Evolutionary conservation across 2,888 invertebrate species (phyloP).

Genomic region (Dione juno): DNA sequence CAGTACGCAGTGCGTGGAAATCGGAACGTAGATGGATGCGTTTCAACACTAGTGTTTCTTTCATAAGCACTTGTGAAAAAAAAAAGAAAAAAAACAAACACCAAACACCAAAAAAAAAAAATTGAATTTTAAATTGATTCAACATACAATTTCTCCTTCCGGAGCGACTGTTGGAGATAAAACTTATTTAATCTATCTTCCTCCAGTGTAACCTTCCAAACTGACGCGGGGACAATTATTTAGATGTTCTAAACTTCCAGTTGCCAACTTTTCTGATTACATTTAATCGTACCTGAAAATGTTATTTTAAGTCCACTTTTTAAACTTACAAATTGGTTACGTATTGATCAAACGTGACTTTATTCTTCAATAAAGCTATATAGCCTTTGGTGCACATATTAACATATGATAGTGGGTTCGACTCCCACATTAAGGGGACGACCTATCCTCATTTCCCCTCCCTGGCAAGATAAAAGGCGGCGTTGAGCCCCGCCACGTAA

Average conservation of each 20-base stretch:
- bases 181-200: constrained; percentile 49
- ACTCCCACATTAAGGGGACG: too few relatives aligned
- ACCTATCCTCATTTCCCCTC: too few relatives aligned
- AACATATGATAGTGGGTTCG: too few relatives aligned
- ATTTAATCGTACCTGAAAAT: constrained; percentile 23
- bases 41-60: too few relatives aligned
- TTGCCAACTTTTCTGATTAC: constrained; percentile 21
- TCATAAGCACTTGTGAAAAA: background rate
- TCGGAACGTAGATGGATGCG: too few relatives aligned
- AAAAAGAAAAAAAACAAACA: background rate
- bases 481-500: too few relatives aligned
- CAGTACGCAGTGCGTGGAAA: too few relatives aligned
- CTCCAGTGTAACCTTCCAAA: constrained; percentile 40
- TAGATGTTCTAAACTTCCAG: constrained; percentile 26
- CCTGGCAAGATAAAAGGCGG: too few relatives aligned
- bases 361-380: too few relatives aligned
- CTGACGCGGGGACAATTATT: constrained; percentile 34
- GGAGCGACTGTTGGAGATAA: constrained; percentile 10
- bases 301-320: background rate
- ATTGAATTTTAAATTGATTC: constrained; percentile 10
- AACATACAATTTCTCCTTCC: constrained; percentile 12
- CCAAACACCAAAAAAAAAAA: background rate
- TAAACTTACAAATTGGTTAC: background rate
- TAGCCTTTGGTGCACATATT: too few relatives aligned
- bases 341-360: background rate